Evolutionary conservation across 2,888 invertebrate species (phyloP), one percentile per base, ranked within the genome.

Genomic region (Tetramorium bicarinatum): DNA sequence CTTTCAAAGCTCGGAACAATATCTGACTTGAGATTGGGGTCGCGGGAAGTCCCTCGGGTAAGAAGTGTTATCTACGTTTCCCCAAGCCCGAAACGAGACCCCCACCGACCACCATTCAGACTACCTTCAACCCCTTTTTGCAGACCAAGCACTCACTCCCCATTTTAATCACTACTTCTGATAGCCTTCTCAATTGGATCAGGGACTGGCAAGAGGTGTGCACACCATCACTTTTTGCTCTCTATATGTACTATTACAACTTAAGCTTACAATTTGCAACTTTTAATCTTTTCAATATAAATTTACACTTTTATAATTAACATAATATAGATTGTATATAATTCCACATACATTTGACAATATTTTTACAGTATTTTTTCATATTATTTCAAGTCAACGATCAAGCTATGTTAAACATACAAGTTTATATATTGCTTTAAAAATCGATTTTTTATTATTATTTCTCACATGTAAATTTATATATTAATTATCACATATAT

Each of bases 1-100:
- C 93, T 92, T 93, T 92, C 90, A 91, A 92, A 92, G 92, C 92
- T 91, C 92, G 89, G 93, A 93, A 93, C 94, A 93, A 93, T 93
- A 93, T 94, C 93, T 93, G 92, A 92, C 92, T 92, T 90, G 92
- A 93, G 93, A 93, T 93, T 93, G 92, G 91, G 92, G 93, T 93
- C 93, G 92, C 92, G 91, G 85, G 86, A 87, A 87, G 91, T 92
- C 92, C 93, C 93, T 89, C 90, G 93, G 90, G 93, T 93, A 90
- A 91, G 92, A 91, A 92, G 93, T 92, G 93, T 93, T 93, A 93
- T 93, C 93, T 92, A 90, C 91, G 92, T 90, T 92, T 89, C 89
- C 89, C 91, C 89, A 92, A 91, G 91, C 92, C 89, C 90, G 87
- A 92, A 93, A 92, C 91, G 89, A 90, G 90, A 88, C 83, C 85